A percentile compares a stretch with the other conserved stretches of the same genome.
Conservation (phyloP, 2,113 vertebrate species). For the Daubentonia madagascariensis region DNA sequence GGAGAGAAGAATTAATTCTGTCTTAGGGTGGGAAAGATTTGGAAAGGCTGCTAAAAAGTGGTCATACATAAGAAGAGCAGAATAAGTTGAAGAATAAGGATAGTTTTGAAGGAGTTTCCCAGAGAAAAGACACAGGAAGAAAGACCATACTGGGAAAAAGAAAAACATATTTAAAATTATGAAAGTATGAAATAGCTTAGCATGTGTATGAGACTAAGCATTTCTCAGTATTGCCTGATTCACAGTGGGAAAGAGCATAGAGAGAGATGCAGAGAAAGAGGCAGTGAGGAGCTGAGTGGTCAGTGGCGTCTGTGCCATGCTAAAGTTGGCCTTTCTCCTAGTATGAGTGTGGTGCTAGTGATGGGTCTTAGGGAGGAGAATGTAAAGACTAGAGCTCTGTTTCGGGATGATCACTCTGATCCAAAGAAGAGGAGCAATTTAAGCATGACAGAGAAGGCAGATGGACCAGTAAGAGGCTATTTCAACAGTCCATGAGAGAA, state of each 20-base stretch:
- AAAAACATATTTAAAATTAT: not conserved
- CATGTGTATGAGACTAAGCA: not conserved
- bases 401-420: not conserved
- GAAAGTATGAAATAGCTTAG: not conserved
- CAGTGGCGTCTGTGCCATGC: not conserved
- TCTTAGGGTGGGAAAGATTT: not conserved
- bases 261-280: not conserved
- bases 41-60: not conserved
- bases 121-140: not conserved
- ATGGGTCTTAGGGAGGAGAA: not conserved
- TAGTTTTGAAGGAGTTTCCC: not conserved
- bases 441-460: not conserved
- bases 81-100: not conserved
- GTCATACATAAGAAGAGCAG: not conserved
- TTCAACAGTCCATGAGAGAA: not conserved
- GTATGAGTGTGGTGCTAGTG: not conserved
- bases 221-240: not conserved
- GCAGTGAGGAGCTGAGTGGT: not conserved
- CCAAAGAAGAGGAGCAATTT: not conserved
- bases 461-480: not conserved
- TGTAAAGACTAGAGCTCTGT: not conserved
- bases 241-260: not conserved
- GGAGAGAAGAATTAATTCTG: not conserved
- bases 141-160: not conserved
- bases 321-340: not conserved